Evolutionary conservation across 2,113 vertebrate species (phyloP), one percentile per base, ranked within the genome.

Genomic region (Acinonyx jubatus): DNA sequence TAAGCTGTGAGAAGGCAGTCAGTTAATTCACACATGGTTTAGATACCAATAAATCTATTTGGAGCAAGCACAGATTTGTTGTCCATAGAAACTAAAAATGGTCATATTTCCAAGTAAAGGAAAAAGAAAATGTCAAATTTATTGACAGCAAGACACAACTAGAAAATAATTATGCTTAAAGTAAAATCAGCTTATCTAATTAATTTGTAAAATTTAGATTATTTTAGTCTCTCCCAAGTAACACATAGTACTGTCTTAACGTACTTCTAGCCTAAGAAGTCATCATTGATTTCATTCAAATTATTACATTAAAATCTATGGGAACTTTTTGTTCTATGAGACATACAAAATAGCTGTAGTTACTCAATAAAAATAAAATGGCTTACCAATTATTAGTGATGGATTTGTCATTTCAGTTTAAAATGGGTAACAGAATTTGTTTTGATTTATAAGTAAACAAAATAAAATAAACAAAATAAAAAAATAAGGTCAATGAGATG

Each of bases 361-460:
- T 95, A 78, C 65, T 89, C 5, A 84, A 41, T 11, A 41, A 83
- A 87, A 94, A 68, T 74, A 41, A 91, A 95, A 84, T 84, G 61
- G 3, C 16, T 92, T 68, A 91, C 52, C 14, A 71, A 82, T 15
- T 66, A 79, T 50, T 68, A 92, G 25, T 89, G 38, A 16, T 41
- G 10, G 5, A 76, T 79, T 93, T 65, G 79, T 88, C 10, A 81
- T 85, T 94, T 96, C 25, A 25, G 31, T 89, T 55, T 55, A 52
- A 95, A 96, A 76, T 86, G 21, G 9, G 12, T 92, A 81, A 82
- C 23, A 80, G 29, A 13, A 91, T 87, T 93, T 95, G 10, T 85
- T 93, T 91, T 80, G 25, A 73, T 83, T 93, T 91, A 93, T 95
- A 38, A 97, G 29, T 68, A 68, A 68, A 95, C 31, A 89, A 91